These are phyloP conservation scores for Cecropterus lyciades DNA, from an alignment of 1,140 invertebrate species.

Conservation along the genomic window DNA sequence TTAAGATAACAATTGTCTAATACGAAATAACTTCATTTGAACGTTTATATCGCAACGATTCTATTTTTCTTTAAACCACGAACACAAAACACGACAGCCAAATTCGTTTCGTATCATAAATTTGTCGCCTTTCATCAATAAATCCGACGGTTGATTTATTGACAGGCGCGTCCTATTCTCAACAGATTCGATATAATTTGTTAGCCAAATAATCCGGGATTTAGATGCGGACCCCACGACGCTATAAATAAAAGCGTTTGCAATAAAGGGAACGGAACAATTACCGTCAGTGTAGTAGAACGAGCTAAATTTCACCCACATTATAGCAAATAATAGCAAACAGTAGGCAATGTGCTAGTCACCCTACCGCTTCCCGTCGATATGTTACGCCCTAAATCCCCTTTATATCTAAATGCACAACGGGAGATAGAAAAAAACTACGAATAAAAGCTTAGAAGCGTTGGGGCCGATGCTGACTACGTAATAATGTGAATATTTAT, in stretches of 20 bases:
- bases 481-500: conserved; percentile 82
- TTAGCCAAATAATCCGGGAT: conserved; percentile 81
- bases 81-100: conserved; percentile 37
- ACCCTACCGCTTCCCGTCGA: conserved; percentile 64
- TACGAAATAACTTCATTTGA: background rate
- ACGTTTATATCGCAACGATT: background rate
- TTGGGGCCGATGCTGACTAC: conserved; percentile 53
- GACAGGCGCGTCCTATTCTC: conserved; percentile 75
- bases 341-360: conserved; percentile 67
- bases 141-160: conserved; percentile 74
- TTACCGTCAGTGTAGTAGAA: conserved; percentile 64
- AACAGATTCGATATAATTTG: conserved; percentile 80
- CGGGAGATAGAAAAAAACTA: conserved; percentile 67
- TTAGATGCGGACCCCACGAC: conserved; percentile 67
- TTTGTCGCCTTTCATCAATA: conserved; percentile 74
- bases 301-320: conserved; percentile 80
- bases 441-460: conserved; percentile 45
- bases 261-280: conserved; percentile 75
- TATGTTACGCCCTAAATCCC: conserved; percentile 76
- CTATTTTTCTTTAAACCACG: conserved; percentile 2
- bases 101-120: conserved; percentile 58
- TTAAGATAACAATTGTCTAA: background rate
- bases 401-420: conserved; percentile 79
- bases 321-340: conserved; percentile 81
- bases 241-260: conserved; percentile 76